Base-by-base conservation (phyloP, 2,888 invertebrate genomes). In the Laspeyria flexula region DNA sequence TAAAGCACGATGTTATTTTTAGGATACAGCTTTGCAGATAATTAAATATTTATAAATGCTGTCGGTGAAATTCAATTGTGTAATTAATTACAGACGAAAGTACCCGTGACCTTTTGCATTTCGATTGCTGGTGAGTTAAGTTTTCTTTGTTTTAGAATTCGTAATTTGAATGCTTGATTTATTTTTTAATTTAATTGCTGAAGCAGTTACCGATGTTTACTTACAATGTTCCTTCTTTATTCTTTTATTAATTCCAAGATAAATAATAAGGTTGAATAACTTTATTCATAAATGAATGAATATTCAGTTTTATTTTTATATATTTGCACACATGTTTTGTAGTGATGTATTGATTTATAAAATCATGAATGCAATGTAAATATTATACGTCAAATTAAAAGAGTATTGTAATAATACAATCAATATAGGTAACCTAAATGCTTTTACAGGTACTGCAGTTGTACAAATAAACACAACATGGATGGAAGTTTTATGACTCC, bases 11-110 rank as follows among this genome's bases (percentile, higher is more conserved):
- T 86, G 90, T 87, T 91, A 91, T 91, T 90, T 91, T 89, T 91
- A 90, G 88, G 82, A 84, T 83, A 86, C 82, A 85, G 88, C 86
- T 88, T 88, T 90, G 92, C 90, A 88, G 90, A 86, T 90, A 87
- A 84, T 89, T 90, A 90, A 90, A 83, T 88, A 91, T 90, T 88
- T 86, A 89, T 90, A 88, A 77, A 87, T 85, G 82, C 77, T 77
- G 78, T 84, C 81, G 77, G 79, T 75, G 78, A 78, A 77, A 80
- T 72, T 62, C 65, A 72, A 78, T 72, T 75, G 73, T 68, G 65
- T 71, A 65, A 76, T 67, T 76, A 78, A 75, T 66, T 72, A 70
- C 67, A 71, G 71, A 75, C 58, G 67, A 69, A 72, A 71, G 67
- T 73, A 67, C 56, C 68, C 65, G 74, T 75, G 72, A 77, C 74